Evolutionary conservation across 1,140 invertebrate species (phyloP), one percentile per base, ranked within the genome.

Genomic region (Drosophila micromelanica): DNA sequence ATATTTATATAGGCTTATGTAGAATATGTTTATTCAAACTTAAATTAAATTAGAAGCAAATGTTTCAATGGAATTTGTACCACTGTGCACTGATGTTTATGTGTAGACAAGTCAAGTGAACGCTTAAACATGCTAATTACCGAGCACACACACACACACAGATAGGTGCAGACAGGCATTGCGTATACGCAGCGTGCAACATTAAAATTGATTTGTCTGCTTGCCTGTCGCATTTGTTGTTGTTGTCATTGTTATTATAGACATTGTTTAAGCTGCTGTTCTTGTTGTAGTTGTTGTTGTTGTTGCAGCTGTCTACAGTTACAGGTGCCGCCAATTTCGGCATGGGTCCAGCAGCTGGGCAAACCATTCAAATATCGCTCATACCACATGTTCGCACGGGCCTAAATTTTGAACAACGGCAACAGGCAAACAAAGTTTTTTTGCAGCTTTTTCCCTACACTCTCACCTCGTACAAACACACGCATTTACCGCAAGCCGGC

Each of bases 141-240:
- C n/a, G n/a, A 63, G 63, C 4, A 43, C 30, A 54, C 68, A 37
- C 45, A 13, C 38, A 17, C 40, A 42, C 1, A 9, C 32, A 45
- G 23, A 42, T n/a, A 42, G 4, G 17, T 17, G 27, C 9, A 8
- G 48, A 56, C 57, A 68, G 23, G 38, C 60, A 76, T 63, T 86
- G 77, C 80, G 80, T 80, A 86, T 85, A 85, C 80, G 81, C 80
- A 76, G 68, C 27, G 73, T 62, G 37, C 55, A 74, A 23, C 52
- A 73, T 52, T 61, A 55, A 35, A 35, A 35, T 35, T 48, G 45
- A 27, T 38, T 57, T 73, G 35, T 57, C n/a, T 15, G 20, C n/a
- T 5, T 37, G 42, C 30, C 27, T 4, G 42, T 2, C 20, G 42
- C n/a, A 17, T 12, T 20, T 38, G 15, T 38, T 38, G 15, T n/a